phyloP scores from a whole-genome alignment of 2,888 invertebrate genomes.

The Bombyx huttoni region DNA sequence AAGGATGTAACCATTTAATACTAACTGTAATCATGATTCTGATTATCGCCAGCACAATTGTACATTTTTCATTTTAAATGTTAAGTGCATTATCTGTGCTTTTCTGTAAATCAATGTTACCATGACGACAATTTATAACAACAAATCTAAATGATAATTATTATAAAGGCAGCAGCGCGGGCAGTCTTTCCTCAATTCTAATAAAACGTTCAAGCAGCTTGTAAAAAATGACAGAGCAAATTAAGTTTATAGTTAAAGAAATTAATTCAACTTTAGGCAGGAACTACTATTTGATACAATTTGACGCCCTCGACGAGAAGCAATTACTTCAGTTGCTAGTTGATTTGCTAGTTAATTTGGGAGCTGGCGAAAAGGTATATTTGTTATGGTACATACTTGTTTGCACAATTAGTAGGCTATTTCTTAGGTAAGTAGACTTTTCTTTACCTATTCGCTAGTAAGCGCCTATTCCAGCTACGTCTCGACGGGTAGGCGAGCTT shows the following conservation, averaged over 20 bases:
- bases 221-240: slow-evolving; percentile 74
- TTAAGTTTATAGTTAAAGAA: slow-evolving; percentile 80
- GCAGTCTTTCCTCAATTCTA: background rate
- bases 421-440: background rate
- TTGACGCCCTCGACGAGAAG: slow-evolving; percentile 83
- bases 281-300: slow-evolving; percentile 86
- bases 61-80: background rate
- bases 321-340: slow-evolving; percentile 83
- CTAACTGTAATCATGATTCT: too few species aligned
- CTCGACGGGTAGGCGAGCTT: too few species aligned
- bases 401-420: background rate
- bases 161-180: too few species aligned
- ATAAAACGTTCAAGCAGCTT: background rate
- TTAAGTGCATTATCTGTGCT: background rate
- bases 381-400: background rate
- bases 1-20: background rate
- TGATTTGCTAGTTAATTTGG: slow-evolving; percentile 81
- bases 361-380: slow-evolving; percentile 75
- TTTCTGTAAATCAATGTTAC: slow-evolving; percentile 9
- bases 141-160: slow-evolving; percentile 6
- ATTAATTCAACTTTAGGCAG: slow-evolving; percentile 80
- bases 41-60: too few species aligned
- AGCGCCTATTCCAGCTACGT: too few species aligned
- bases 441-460: too few species aligned
- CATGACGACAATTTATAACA: slow-evolving; percentile 19